A percentile compares a stretch with the other conserved stretches of the same genome.
phyloP scores from a whole-genome alignment of 1,140 invertebrate species.

The Lucilia sericata region DNA sequence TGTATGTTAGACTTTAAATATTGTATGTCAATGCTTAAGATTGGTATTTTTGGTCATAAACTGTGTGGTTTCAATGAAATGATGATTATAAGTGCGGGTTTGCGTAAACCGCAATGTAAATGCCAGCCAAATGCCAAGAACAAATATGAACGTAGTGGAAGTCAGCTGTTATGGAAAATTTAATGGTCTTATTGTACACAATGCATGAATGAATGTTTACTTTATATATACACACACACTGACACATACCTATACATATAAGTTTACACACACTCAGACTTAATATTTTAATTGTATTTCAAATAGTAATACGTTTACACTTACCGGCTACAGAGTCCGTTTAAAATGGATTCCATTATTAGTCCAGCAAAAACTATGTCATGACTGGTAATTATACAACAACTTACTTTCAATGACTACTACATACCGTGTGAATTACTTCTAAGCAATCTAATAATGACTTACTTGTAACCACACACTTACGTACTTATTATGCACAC shows the following conservation, averaged over 20 bases:
- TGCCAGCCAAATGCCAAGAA: conserved; percentile 32
- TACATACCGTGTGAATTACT: too few relatives aligned
- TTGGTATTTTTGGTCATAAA: conserved; percentile 27
- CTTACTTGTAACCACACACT: too few relatives aligned
- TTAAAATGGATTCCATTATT: too few relatives aligned
- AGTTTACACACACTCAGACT: background rate
- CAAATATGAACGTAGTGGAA: conserved; percentile 35
- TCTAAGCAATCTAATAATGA: too few relatives aligned
- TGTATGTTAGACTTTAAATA: background rate
- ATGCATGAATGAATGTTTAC: conserved; percentile 29
- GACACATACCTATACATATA: background rate
- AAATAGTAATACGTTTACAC: background rate
- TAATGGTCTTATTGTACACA: conserved; percentile 42
- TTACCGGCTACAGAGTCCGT: background rate
- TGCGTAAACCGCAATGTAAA: conserved; percentile 40
- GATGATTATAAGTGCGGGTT: conserved; percentile 36
- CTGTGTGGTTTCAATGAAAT: conserved; percentile 19
- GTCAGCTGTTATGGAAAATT: conserved; percentile 39
- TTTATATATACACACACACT: background rate
- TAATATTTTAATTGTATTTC: background rate
- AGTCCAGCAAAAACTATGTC: too few relatives aligned
- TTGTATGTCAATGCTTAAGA: conserved; percentile 11
- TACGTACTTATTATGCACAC: too few relatives aligned
- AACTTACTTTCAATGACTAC: too few relatives aligned
- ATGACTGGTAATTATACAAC: too few relatives aligned